These are phyloP conservation scores for Lota lota DNA, from an alignment of 2,113 vertebrate species.

Conservation along the genomic window DNA sequence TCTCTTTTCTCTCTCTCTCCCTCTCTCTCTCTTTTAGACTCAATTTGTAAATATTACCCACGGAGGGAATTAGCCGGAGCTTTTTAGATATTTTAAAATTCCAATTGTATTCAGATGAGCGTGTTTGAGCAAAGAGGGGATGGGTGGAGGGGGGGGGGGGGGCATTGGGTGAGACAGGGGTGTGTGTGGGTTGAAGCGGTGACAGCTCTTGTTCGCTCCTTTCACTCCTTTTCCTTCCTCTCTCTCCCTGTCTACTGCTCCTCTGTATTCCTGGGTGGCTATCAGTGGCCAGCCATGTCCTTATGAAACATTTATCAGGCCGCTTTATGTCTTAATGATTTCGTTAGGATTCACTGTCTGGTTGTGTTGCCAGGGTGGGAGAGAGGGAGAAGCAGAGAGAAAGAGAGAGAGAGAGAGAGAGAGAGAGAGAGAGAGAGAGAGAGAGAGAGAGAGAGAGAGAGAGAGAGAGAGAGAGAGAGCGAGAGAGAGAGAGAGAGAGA, in stretches of 20 bases:
- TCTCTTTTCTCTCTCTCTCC: slow-evolving; percentile 39
- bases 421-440: slow-evolving; percentile 42
- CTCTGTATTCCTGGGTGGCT: slow-evolving; percentile 70
- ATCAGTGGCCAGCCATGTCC: slow-evolving; percentile 68
- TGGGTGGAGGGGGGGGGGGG: slow-evolving; percentile 31
- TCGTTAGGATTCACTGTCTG: slow-evolving; percentile 73
- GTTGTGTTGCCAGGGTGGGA: slow-evolving; percentile 58
- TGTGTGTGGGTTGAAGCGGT: too few species aligned
- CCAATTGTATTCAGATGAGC: slow-evolving; percentile 66
- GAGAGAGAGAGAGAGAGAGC: slow-evolving; percentile 39
- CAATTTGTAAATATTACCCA: slow-evolving; percentile 80
- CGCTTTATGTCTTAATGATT: slow-evolving; percentile 79
- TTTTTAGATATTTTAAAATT: slow-evolving; percentile 73
- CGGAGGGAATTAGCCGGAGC: slow-evolving; percentile 68
- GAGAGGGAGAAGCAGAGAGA: slow-evolving; percentile 39
- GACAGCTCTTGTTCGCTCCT: too few species aligned
- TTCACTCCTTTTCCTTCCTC: too few species aligned
- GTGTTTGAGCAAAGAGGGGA: slow-evolving; percentile 65
- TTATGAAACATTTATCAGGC: slow-evolving; percentile 79
- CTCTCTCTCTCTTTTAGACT: slow-evolving; percentile 55
- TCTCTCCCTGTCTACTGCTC: slow-evolving; percentile 22
- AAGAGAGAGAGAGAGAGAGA: slow-evolving; percentile 23
- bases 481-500: slow-evolving; percentile 36
- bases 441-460: slow-evolving; percentile 21
- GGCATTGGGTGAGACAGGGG: too few species aligned